Evolutionary conservation across 92 coral and sea anemone species (phyloP).

Genomic region (Umimayanthus chanpuru): DNA sequence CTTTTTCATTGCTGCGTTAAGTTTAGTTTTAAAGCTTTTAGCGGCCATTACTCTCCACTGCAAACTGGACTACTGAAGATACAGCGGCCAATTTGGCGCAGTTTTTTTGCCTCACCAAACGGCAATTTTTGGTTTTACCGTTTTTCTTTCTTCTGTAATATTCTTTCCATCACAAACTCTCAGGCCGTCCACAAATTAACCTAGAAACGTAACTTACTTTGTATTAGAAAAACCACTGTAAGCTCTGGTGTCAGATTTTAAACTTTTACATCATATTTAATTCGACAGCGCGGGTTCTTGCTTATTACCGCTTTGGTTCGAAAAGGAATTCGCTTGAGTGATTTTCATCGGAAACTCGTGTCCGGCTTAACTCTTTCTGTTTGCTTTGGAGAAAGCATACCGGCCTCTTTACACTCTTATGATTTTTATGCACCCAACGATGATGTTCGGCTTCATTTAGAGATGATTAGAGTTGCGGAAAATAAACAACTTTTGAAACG

Average conservation of each 20-base stretch:
- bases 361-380: slow-evolving; percentile 36
- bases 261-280: neutral
- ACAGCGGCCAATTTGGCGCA: neutral
- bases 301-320: neutral
- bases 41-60: too few relatives aligned
- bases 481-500: neutral
- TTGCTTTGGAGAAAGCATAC: slow-evolving; percentile 11
- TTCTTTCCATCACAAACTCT: neutral
- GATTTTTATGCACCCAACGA: neutral
- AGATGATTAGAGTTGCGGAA: neutral
- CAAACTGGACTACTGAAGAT: neutral
- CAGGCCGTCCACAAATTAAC: neutral
- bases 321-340: slow-evolving; percentile 24
- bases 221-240: too few relatives aligned
- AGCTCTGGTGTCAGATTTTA: too few relatives aligned
- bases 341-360: slow-evolving; percentile 15
- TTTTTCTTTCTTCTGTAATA: neutral
- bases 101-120: neutral
- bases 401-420: neutral
- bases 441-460: neutral
- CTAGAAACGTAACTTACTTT: neutral
- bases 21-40: too few relatives aligned
- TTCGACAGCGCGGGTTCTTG: neutral
- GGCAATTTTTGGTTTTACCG: neutral
- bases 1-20: too few relatives aligned